A percentile compares a stretch with the other conserved stretches of the same genome.
phyloP scores from a whole-genome alignment of 1,140 invertebrate genomes.

The Leptonema lineaticorne region DNA sequence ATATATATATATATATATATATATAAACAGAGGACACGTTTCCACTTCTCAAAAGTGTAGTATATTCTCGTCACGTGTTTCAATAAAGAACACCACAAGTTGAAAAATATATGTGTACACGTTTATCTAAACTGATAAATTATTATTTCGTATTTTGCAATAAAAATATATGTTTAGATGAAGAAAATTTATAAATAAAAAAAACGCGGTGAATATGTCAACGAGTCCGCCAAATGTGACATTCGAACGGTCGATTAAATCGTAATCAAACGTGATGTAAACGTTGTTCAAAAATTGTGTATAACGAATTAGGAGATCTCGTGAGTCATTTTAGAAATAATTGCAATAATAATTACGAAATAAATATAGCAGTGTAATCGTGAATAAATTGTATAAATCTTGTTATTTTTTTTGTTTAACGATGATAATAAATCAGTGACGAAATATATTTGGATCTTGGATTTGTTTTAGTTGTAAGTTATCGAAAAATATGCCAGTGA shows the following conservation, averaged over 20 bases:
- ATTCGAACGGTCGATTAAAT: not conserved
- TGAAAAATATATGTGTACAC: not conserved
- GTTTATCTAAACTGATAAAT: not conserved
- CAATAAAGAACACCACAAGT: not conserved
- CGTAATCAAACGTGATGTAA: not conserved
- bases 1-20: too few species aligned
- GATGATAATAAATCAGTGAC: too few species aligned
- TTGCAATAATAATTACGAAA: too few species aligned
- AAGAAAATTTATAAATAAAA: not conserved
- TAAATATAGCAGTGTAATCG: too few species aligned
- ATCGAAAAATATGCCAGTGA: too few species aligned
- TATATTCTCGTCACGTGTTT: conserved; percentile 4
- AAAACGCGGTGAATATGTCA: too few species aligned
- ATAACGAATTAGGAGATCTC: not conserved
- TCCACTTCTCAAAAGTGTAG: not conserved
- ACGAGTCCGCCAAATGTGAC: too few species aligned
- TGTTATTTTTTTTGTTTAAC: too few species aligned
- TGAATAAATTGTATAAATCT: too few species aligned
- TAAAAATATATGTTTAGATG: not conserved
- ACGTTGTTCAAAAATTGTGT: not conserved
- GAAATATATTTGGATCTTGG: too few species aligned
- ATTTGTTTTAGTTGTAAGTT: too few species aligned
- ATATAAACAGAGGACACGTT: not conserved
- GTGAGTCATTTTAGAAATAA: too few species aligned
- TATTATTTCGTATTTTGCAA: not conserved